Base-by-base conservation (phyloP, 2,888 invertebrate species). In the Zhengitettix transpicula region DNA sequence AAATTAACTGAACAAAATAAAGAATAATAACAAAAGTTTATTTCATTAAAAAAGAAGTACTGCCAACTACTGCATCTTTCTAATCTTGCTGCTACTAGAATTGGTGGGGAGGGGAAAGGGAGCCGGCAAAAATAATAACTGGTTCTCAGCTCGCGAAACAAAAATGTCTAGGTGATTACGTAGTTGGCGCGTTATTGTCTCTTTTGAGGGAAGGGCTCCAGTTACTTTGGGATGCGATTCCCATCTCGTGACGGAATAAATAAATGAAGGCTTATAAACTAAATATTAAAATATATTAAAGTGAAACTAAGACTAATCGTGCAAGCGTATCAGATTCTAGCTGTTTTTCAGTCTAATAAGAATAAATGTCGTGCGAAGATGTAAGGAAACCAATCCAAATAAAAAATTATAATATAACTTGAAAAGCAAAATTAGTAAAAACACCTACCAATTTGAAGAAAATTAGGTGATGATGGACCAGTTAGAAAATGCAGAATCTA, bases 371-470 rank as follows among this genome's bases (percentile, higher is more conserved):
- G 47, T 47, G 47, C 47, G 47, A 14, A n/a, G 12, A 47, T n/a
- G 47, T n/a, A 12, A 12, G 47, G n/a, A 47, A 47, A 14, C 47
- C 12, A 47, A 14, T 47, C 47, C 47, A 47, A 47, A 47, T 14
- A n/a, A 47, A 47, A 47, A n/a, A 28, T 28, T 28, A 28, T 28
- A 28, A 28, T 28, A 28, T 28, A 28, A 28, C 28, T 28, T 47
- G 14, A n/a, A 47, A 47, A 47, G n/a, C 47, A 42, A 57, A 60
- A 57, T 56, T 57, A 59, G 14, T 55, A 55, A 42, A 63, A 64
- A 60, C 62, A 64, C 64, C 56, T 64, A 64, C 64, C 64, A 64
- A 64, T 62, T 62, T 57, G 64, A 64, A 64, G 64, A 60, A 64
- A 64, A 62, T 60, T 61, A 64, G 57, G 62, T 61, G 64, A 62